A percentile compares a stretch with the other conserved stretches of the same genome.
Conservation (phyloP, 2,113 vertebrate species). For the Urocynchramus pylzowi region DNA sequence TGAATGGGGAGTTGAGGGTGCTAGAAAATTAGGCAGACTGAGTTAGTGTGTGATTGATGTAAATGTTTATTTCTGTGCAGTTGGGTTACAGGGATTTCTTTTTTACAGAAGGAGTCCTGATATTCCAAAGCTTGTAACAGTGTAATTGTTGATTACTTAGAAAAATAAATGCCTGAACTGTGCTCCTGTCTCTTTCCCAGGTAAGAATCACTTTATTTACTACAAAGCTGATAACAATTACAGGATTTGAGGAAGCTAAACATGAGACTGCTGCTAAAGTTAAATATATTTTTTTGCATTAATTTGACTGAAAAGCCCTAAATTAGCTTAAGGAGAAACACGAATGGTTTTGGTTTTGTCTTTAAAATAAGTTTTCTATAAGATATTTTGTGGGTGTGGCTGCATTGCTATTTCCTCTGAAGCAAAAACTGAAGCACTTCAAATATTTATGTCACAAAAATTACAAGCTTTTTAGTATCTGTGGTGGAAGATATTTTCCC, state of each 20-base stretch:
- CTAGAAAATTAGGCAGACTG: neutral
- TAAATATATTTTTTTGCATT: neutral
- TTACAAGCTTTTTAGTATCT: neutral
- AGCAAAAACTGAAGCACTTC: neutral
- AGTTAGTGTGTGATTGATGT: neutral
- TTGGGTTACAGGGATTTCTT: neutral
- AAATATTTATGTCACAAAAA: neutral
- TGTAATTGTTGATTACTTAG: neutral
- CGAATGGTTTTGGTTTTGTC: neutral
- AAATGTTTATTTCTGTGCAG: neutral
- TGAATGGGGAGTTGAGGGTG: neutral
- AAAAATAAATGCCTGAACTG: neutral
- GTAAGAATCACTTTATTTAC: neutral
- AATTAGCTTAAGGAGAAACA: neutral
- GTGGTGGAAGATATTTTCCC: neutral
- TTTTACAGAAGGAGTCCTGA: neutral
- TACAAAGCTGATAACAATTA: neutral
- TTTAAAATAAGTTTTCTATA: neutral
- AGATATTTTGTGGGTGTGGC: neutral
- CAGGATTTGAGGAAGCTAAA: neutral
- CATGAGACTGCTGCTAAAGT: neutral
- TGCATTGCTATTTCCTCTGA: neutral
- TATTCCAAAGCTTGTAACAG: neutral
- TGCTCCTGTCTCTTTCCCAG: neutral
- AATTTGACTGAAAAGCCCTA: neutral